These are phyloP conservation scores for Allygus modestus DNA, from an alignment of 2,888 invertebrate genomes.

Conservation along the genomic window DNA sequence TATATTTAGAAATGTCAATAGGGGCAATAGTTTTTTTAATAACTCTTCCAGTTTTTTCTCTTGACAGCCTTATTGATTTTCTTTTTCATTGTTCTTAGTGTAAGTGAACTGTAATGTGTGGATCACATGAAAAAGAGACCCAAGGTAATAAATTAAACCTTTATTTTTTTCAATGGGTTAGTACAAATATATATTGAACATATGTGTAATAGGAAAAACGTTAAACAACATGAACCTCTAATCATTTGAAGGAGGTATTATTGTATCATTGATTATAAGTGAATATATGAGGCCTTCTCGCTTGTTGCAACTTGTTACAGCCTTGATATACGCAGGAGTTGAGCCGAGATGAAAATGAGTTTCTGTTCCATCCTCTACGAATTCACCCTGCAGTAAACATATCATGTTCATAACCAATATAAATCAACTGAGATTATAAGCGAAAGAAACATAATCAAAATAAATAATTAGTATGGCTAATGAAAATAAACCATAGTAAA, in stretches of 20 bases:
- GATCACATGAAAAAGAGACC: no score
- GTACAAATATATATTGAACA: no score
- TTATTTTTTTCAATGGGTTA: no score
- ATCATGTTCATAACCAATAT: neutral
- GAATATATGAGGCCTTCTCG: slow-evolving; percentile 80
- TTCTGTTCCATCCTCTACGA: slow-evolving; percentile 91
- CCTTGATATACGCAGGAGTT: slow-evolving; percentile 77
- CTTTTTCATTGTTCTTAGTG: no score
- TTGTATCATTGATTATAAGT: slow-evolving; percentile 76
- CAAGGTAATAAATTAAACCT: no score
- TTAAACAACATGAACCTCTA: no score
- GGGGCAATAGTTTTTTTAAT: no score
- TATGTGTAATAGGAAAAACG: no score
- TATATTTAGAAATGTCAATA: no score
- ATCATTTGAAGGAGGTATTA: slow-evolving; percentile 68
- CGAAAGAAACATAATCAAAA: slow-evolving; percentile 68
- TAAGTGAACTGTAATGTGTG: no score
- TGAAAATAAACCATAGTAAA: slow-evolving; percentile 49
- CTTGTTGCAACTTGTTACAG: slow-evolving; percentile 78
- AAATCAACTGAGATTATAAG: neutral
- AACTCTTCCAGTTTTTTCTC: no score
- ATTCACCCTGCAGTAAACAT: slow-evolving; percentile 81
- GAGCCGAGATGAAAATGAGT: slow-evolving; percentile 84
- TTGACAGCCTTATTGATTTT: no score
- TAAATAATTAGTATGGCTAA: slow-evolving; percentile 44